Evolutionary conservation across 2,113 vertebrate species (phyloP).

Genomic region (Forbesichthys papilliferus): DNA sequence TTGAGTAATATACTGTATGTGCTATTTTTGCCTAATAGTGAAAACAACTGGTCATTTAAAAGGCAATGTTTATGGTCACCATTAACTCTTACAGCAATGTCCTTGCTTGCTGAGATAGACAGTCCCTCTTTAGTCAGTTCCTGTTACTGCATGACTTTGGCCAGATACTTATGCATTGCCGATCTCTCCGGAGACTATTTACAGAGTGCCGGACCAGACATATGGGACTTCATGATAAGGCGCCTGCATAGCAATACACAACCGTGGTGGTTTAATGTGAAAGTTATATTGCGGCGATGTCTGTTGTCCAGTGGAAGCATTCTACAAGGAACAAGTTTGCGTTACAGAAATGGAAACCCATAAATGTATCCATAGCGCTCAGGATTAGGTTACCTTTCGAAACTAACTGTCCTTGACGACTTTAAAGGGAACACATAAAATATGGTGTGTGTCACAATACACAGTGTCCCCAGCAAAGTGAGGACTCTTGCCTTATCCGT

Average conservation of each 20-base stretch:
- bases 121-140: conserved; percentile 31
- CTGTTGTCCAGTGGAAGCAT: conserved; percentile 13
- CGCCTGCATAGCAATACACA: conserved; percentile 19
- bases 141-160: conserved; percentile 15
- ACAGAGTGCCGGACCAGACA: conserved; percentile 31
- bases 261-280: conserved; percentile 15
- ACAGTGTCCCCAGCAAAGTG: conserved; percentile 76
- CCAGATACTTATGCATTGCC: conserved; percentile 34
- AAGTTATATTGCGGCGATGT: conserved; percentile 16
- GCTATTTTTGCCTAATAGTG: conserved; percentile 57
- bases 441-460: conserved; percentile 74
- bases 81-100: conserved; percentile 20
- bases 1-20: conserved; percentile 7
- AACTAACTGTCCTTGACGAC: conserved; percentile 75
- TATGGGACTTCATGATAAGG: conserved; percentile 50
- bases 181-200: conserved; percentile 32
- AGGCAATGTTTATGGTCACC: conserved; percentile 33
- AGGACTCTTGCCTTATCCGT: conserved; percentile 78
- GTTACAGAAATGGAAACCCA: conserved; percentile 38
- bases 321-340: conserved; percentile 9
- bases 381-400: conserved; percentile 55
- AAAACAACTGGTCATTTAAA: conserved; percentile 48
- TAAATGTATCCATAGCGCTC: conserved; percentile 46
- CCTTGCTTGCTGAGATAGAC: conserved; percentile 45
- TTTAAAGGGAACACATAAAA: conserved; percentile 80